Evolutionary conservation across 2,113 vertebrate genomes (phyloP).

Genomic region (Thryonomys swinderianus): DNA sequence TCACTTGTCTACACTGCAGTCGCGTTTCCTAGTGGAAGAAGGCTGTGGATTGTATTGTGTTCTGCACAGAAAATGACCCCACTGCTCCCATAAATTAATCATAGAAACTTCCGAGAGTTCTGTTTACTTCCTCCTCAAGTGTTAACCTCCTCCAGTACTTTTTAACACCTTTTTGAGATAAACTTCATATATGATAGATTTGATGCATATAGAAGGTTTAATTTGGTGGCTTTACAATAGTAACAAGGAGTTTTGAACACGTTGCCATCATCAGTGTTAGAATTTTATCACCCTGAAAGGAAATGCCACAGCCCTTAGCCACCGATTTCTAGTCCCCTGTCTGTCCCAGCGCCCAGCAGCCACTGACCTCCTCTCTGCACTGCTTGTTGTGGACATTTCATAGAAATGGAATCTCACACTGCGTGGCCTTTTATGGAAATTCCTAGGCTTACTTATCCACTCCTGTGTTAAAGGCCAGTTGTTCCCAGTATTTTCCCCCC

Average conservation of each 20-base stretch:
- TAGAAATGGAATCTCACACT: neutral
- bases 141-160: neutral
- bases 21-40: neutral
- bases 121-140: neutral
- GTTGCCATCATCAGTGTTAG: neutral
- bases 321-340: too few relatives aligned
- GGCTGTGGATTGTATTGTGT: neutral
- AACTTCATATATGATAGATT: neutral
- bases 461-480: rapidly evolving
- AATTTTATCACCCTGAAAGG: neutral
- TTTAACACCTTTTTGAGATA: neutral
- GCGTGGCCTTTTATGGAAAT: neutral
- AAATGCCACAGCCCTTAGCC: neutral
- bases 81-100: neutral
- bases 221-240: neutral
- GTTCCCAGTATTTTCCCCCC: neutral
- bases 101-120: neutral
- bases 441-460: neutral
- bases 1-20: neutral
- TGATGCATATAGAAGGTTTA: neutral
- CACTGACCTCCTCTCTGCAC: too few relatives aligned
- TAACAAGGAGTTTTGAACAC: neutral
- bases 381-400: neutral
- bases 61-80: neutral
- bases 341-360: neutral